Conservation (phyloP, 2,888 invertebrate species). For the Atherix ibis region DNA sequence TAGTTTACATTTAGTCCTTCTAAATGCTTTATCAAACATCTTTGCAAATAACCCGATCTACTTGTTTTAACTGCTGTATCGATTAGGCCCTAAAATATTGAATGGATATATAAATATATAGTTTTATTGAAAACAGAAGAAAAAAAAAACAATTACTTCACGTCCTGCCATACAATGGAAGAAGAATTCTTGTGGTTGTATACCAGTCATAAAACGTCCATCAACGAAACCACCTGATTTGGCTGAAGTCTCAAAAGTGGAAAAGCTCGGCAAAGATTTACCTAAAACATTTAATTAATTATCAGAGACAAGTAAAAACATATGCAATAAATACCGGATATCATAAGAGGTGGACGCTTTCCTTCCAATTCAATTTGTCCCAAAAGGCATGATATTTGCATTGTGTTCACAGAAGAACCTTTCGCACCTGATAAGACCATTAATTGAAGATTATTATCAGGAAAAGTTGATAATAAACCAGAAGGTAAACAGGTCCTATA, state of each 20-base stretch:
- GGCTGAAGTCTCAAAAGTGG: slow-evolving; percentile 71
- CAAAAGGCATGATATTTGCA: slow-evolving; percentile 94
- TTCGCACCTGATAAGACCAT: slow-evolving; percentile 99
- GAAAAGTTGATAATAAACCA: slow-evolving; percentile 77
- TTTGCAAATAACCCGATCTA: slow-evolving; percentile 91
- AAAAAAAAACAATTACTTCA: slow-evolving; percentile 44
- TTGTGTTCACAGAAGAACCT: slow-evolving; percentile 93
- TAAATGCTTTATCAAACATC: slow-evolving; percentile 93
- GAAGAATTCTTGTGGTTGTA: slow-evolving; percentile 94
- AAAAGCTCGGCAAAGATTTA: slow-evolving; percentile 81
- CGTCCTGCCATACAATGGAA: slow-evolving; percentile 99
- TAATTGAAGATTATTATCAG: slow-evolving; percentile 89
- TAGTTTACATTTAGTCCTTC: slow-evolving; percentile 89
- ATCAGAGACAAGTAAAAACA: not conserved
- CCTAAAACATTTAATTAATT: slow-evolving; percentile 34
- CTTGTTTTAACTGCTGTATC: slow-evolving; percentile 99
- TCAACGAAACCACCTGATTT: slow-evolving; percentile 93
- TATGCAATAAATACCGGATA: slow-evolving; percentile 37
- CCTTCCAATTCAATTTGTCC: slow-evolving; percentile 99
- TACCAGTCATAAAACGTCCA: slow-evolving; percentile 95
- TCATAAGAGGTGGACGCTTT: slow-evolving; percentile 86
- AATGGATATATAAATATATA: slow-evolving; percentile 4
- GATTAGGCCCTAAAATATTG: slow-evolving; percentile 59
- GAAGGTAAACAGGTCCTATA: slow-evolving; percentile 59
- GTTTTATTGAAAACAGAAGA: slow-evolving; percentile 7